A percentile compares a stretch with the other conserved stretches of the same genome.
These are phyloP conservation scores for Zophobas morio DNA, from an alignment of 1,140 invertebrate genomes.

Conservation along the genomic window DNA sequence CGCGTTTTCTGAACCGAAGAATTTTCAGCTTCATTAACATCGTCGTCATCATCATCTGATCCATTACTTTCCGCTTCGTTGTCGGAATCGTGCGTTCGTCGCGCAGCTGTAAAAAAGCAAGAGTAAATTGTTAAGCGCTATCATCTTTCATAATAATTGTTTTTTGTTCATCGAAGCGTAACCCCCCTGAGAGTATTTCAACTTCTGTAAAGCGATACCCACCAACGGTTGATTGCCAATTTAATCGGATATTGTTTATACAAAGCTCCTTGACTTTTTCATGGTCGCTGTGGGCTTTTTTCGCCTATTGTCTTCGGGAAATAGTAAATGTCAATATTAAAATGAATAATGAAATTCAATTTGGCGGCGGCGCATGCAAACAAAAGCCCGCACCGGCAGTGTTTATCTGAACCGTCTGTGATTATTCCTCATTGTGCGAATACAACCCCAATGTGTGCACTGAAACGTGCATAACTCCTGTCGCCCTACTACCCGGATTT, in stretches of 20 bases:
- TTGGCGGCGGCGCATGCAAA: constrained; percentile 38
- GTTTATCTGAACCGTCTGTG: constrained; percentile 46
- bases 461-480: constrained; percentile 35
- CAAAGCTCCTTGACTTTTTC: constrained; percentile 19
- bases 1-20: not conserved
- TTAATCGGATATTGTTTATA: constrained; percentile 12
- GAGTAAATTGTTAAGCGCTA: constrained; percentile 3
- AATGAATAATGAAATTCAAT: constrained; percentile 49
- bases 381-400: constrained; percentile 34
- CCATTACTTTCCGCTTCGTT: constrained; percentile 9
- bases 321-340: constrained; percentile 48
- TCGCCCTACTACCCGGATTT: constrained; percentile 12
- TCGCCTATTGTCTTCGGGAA: constrained; percentile 36
- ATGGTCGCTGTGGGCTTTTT: not conserved
- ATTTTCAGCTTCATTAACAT: constrained; percentile 12
- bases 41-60: constrained; percentile 32
- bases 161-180: constrained; percentile 5
- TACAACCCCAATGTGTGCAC: constrained; percentile 37
- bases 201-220: not conserved
- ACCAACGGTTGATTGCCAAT: not conserved
- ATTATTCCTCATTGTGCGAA: constrained; percentile 45
- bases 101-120: not conserved
- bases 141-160: constrained; percentile 10
- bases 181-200: not conserved
- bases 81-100: constrained; percentile 1